These are phyloP conservation scores for Plagodis pulveraria DNA, from an alignment of 2,888 invertebrate species.

Conservation along the genomic window DNA sequence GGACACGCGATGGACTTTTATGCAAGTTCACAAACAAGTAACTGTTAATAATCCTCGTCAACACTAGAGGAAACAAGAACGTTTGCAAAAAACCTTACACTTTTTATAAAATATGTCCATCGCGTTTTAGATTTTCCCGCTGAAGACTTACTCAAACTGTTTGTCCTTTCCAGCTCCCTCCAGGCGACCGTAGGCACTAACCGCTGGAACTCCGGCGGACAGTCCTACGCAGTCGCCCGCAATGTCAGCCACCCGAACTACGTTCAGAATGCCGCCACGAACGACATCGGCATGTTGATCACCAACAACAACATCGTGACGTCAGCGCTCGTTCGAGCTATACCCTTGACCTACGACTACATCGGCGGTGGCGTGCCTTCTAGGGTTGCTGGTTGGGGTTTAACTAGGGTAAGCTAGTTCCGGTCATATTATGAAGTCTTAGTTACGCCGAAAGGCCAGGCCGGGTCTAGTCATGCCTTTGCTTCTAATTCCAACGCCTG, in stretches of 20 bases:
- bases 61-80: no score
- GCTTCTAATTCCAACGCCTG: no score
- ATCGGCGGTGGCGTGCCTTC: constrained; percentile 40
- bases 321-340: constrained; percentile 30
- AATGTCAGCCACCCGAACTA: constrained; percentile 65
- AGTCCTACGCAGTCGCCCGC: constrained; percentile 45
- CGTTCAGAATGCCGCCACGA: constrained; percentile 55
- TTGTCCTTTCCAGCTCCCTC: constrained; percentile 22
- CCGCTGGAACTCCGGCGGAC: constrained; percentile 59
- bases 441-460: no score
- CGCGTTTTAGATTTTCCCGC: no score
- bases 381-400: constrained; percentile 67
- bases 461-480: no score
- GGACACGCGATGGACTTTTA: no score
- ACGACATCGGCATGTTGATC: constrained; percentile 62
- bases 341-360: constrained; percentile 42
- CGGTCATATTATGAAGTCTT: neutral
- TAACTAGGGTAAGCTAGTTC: constrained; percentile 46
- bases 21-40: no score
- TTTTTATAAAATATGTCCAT: no score
- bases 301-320: constrained; percentile 41
- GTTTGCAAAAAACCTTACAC: no score
- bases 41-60: no score
- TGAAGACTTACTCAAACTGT: no score
- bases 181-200: constrained; percentile 31